Percentiles rank a stretch among this genome's conserved stretches.
Conservation (phyloP, 2,113 vertebrate species). For the Oreotrochilus melanogaster region DNA sequence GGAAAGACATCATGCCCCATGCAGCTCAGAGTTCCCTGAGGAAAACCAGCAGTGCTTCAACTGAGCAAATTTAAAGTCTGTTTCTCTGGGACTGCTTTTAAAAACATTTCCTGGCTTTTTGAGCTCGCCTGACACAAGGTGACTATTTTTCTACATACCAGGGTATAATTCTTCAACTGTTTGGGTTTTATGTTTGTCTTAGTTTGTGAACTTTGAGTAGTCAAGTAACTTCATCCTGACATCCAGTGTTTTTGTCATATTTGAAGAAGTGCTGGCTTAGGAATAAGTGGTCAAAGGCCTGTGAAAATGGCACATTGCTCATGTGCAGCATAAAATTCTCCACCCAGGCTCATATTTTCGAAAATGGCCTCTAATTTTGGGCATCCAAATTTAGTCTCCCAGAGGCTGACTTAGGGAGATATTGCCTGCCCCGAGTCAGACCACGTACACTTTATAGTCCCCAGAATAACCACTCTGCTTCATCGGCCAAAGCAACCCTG, state of each 20-base stretch:
- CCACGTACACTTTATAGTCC: neutral
- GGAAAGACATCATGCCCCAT: neutral
- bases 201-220: constrained; percentile 5
- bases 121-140: neutral
- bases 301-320: constrained; percentile 25
- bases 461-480: neutral
- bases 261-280: neutral
- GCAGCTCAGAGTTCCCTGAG: neutral
- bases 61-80: neutral
- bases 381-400: constrained; percentile 20
- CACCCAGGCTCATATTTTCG: constrained; percentile 12
- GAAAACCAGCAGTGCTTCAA: neutral
- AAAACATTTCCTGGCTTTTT: neutral
- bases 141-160: neutral
- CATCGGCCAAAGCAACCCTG: neutral
- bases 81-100: neutral
- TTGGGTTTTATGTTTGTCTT: constrained; percentile 22
- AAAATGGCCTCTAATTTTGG: constrained; percentile 40
- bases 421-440: neutral
- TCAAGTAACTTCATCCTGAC: neutral
- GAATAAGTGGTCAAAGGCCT: neutral
- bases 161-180: neutral
- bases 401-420: neutral
- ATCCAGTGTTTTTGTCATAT: neutral
- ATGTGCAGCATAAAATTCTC: neutral